A percentile compares a stretch with the other conserved stretches of the same genome.
Evolutionary conservation across 2,113 vertebrate species (phyloP).

Genomic region (Pelodiscus sinensis): DNA sequence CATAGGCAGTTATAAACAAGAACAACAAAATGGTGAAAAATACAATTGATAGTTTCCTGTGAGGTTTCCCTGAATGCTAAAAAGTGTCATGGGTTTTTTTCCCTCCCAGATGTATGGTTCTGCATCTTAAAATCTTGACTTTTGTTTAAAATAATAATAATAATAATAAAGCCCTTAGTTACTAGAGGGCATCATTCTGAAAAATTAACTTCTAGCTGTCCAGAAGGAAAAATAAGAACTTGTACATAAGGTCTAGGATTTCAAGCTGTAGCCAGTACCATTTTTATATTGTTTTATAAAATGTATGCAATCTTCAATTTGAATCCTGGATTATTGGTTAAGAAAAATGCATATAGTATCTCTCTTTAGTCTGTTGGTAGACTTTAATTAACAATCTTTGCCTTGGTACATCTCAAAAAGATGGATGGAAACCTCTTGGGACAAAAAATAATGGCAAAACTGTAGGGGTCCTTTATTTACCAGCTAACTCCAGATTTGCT

Average conservation of each 20-base stretch:
- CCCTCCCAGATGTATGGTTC: not conserved
- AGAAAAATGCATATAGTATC: not conserved
- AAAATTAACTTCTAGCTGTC: not conserved
- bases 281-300: not conserved
- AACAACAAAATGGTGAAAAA: not conserved
- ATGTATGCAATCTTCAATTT: not conserved
- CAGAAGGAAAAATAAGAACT: not conserved
- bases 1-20: not conserved
- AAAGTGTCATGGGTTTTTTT: not conserved
- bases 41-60: not conserved
- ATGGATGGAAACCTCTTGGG: not conserved
- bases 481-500: not conserved
- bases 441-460: not conserved
- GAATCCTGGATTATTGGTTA: not conserved
- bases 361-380: not conserved
- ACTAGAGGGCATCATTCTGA: not conserved
- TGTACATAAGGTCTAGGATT: not conserved
- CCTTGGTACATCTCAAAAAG: not conserved
- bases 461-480: not conserved
- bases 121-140: not conserved
- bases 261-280: not conserved
- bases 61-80: not conserved
- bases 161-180: not conserved
- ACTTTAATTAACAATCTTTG: not conserved
- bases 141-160: too few species aligned